Evolutionary conservation across 1,140 invertebrate genomes (phyloP).

Genomic region (Hesperophylax magnus): DNA sequence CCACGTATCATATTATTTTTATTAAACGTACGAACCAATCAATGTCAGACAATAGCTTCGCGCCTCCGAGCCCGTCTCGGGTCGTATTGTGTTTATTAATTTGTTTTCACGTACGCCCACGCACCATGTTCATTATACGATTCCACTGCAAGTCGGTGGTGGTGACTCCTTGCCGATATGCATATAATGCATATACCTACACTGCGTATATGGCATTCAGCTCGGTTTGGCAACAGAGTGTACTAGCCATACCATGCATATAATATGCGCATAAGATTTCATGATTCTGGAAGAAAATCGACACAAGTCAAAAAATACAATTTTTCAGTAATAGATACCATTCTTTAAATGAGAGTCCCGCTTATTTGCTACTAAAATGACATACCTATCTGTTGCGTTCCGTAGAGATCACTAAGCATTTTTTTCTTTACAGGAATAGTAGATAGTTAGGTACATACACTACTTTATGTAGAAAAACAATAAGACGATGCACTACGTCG

Average conservation of each 20-base stretch:
- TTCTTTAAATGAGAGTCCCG: too few species aligned
- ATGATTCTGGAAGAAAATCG: too few species aligned
- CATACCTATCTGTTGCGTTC: too few species aligned
- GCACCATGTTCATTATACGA: constrained; percentile 20
- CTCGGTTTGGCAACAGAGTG: neutral
- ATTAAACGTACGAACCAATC: constrained; percentile 7
- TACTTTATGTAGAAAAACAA: too few species aligned
- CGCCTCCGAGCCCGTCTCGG: constrained; percentile 16
- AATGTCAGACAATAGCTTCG: constrained; percentile 11
- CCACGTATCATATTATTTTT: neutral
- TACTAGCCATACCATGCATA: neutral
- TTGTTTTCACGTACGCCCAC: constrained; percentile 30
- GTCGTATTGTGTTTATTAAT: constrained; percentile 29
- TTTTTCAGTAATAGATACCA: too few species aligned
- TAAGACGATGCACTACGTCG: too few species aligned
- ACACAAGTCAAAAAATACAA: too few species aligned
- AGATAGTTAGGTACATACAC: too few species aligned
- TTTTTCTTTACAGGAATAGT: too few species aligned
- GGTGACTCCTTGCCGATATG: neutral
- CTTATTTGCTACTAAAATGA: too few species aligned
- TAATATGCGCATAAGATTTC: too few species aligned
- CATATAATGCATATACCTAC: neutral
- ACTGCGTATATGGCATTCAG: neutral
- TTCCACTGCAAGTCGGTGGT: neutral
- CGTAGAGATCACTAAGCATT: too few species aligned